Evolutionary conservation across 2,888 invertebrate species (phyloP), one percentile per base, ranked within the genome.

Genomic region (Netelia melanura): DNA sequence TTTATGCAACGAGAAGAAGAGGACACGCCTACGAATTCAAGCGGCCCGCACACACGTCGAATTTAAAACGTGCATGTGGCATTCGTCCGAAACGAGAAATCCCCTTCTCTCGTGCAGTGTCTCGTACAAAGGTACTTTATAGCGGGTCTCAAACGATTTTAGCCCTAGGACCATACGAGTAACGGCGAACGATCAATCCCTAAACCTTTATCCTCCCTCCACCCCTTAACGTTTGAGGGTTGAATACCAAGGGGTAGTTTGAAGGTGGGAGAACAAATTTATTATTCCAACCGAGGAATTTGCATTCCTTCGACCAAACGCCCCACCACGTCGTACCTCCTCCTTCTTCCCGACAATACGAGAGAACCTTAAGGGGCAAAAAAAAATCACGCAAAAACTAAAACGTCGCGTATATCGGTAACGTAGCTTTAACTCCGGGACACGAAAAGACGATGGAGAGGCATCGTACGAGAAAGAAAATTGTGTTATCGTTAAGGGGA

Each of bases 1-100:
- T 85, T 85, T 83, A 85, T 80, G 84, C 77, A 84, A 61, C 48
- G 52, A 11, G 64, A 65, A 8, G 64, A 38, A 38, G 64, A 38
- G 75, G 86, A 83, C 75, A 85, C 86, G 81, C 86, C 86, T 84
- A 83, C 83, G 78, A 83, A 82, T 80, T 83, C 83, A 78, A 38
- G 38, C 80, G 58, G 65, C 71, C 52, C 67, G 3, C 30, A 68
- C 78, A 38, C 68, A 58, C 3, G 65, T 30, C 65, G 48, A 30
- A 71, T 74, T 67, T 64, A 74, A 48, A 65, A 11, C 74, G 70
- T 83, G 70, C 64, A 67, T 64, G 68, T 75, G 58, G 81, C 81
- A 48, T 75, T 83, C 80, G 78, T 83, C 81, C 71, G 75, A 81
- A 83, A 84, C 81, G 81, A 71, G 84, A 84, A 84, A 62, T 30